Evolutionary conservation across 1,140 invertebrate genomes (phyloP), one percentile per base, ranked within the genome.

Genomic region (Platorchestia sp.): DNA sequence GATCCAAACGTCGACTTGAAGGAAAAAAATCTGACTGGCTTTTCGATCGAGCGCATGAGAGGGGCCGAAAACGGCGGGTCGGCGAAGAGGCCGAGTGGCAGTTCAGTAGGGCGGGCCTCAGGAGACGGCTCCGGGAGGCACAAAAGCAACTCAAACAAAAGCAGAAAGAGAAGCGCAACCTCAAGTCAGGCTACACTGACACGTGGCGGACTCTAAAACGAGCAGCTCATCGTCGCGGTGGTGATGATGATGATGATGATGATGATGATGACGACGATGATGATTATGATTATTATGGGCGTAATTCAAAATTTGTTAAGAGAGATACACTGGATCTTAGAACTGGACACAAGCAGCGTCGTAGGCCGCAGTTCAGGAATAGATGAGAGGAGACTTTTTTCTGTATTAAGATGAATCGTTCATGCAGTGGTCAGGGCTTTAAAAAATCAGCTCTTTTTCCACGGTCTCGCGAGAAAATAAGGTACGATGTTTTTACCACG

Each of bases 251-350:
- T 53, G 95, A 95, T 87, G 91, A 96, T 95, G 95, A 95, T 89
- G 96, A 96, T 87, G 95, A 96, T 75, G 95, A 96, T 89, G 96
- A 96, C 45, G 95, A 96, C 75, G 95, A 96, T 95, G 96, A 96
- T 89, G 95, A 96, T 45, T 53, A 95, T 93, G 91, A 75, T 87
- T 86, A 86, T 95, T 87, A 86, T 43, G 87, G 95, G 44, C 86
- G 86, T 19, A 95, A 47, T 95, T 86, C 51, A 27, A 59, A 47
- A 10, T 93, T 93, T 93, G 91, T 93, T 7, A 93, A 93, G 45
- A 44, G 91, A 45, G 43, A 93, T 45, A 45, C 43, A 5, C 40
- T 93, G 43, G 91, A 41, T 41, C 87, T 42, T 0, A 89, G 41
- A 36, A 36, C 43, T 27, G 87, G 87, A 14, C 87, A 41, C 5